Percentiles rank a stretch among this genome's conserved stretches.
Conservation (phyloP, 2,797 vertebrate genomes). For the Anas georgica region DNA sequence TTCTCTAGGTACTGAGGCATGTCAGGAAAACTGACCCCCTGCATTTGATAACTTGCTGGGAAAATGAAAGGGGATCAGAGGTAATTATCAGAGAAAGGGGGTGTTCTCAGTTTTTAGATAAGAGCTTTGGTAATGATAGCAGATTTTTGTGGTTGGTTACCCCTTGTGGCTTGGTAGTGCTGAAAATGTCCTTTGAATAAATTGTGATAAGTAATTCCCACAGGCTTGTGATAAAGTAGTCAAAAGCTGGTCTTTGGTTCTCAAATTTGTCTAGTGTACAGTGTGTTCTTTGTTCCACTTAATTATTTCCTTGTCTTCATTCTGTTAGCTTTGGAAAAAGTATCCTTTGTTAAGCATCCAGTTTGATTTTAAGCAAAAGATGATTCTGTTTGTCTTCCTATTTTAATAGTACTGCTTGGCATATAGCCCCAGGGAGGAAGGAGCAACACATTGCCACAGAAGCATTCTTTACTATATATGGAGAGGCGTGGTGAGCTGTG, state of each 20-base stretch:
- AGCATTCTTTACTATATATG: constrained; percentile 66
- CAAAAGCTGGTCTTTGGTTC: background rate
- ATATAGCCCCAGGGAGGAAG: background rate
- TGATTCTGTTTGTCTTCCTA: background rate
- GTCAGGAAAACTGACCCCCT: background rate
- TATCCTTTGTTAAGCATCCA: background rate
- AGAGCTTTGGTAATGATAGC: background rate
- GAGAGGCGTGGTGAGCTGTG: background rate
- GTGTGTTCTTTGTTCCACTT: background rate
- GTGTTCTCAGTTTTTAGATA: background rate
- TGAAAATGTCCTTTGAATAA: background rate
- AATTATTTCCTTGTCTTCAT: background rate
- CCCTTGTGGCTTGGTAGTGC: background rate
- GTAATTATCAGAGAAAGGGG: background rate
- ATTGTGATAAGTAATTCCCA: background rate
- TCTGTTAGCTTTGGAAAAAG: background rate
- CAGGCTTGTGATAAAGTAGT: background rate
- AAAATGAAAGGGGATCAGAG: background rate
- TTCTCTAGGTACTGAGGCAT: background rate
- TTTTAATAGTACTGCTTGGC: constrained; percentile 13
- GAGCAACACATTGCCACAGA: background rate
- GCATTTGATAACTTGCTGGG: background rate
- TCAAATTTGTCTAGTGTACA: background rate
- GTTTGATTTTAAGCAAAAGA: background rate
- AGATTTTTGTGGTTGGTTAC: background rate